Evolutionary conservation across 2,888 invertebrate species (phyloP).

Genomic region (Leistus spinibarbis): DNA sequence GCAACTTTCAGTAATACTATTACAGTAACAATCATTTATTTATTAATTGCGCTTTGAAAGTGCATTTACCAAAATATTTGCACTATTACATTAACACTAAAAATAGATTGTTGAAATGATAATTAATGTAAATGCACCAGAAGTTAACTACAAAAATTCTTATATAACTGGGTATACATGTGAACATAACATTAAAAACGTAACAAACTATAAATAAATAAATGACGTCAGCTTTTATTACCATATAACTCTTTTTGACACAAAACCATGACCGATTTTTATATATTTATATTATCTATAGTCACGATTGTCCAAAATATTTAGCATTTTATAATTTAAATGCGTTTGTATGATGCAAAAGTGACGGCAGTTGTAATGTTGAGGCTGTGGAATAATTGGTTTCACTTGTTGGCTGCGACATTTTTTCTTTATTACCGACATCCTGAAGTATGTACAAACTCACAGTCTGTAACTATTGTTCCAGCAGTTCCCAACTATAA

Average conservation of each 20-base stretch:
- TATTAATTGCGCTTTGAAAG: too few relatives aligned
- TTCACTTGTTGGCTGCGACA: constrained; percentile 51
- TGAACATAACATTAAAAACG: background rate
- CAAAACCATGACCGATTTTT: constrained; percentile 1
- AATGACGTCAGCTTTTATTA: background rate
- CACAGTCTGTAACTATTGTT: constrained; percentile 23
- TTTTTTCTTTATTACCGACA: constrained; percentile 51
- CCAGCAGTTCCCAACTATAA: constrained; percentile 12
- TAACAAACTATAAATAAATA: background rate
- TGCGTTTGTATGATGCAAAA: background rate
- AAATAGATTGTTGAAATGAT: too few relatives aligned
- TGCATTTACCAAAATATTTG: too few relatives aligned
- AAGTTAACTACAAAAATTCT: too few relatives aligned
- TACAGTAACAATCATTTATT: background rate
- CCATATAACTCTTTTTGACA: background rate
- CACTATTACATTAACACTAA: too few relatives aligned
- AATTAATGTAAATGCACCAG: too few relatives aligned
- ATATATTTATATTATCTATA: background rate
- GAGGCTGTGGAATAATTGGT: constrained; percentile 47
- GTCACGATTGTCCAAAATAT: background rate
- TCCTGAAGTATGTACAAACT: constrained; percentile 44
- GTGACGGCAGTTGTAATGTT: background rate
- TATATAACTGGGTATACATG: too few relatives aligned
- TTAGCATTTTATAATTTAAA: background rate
- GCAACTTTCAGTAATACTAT: background rate